These are phyloP conservation scores for Stictonetta naevosa DNA, from an alignment of 2,113 vertebrate genomes.

Conservation along the genomic window DNA sequence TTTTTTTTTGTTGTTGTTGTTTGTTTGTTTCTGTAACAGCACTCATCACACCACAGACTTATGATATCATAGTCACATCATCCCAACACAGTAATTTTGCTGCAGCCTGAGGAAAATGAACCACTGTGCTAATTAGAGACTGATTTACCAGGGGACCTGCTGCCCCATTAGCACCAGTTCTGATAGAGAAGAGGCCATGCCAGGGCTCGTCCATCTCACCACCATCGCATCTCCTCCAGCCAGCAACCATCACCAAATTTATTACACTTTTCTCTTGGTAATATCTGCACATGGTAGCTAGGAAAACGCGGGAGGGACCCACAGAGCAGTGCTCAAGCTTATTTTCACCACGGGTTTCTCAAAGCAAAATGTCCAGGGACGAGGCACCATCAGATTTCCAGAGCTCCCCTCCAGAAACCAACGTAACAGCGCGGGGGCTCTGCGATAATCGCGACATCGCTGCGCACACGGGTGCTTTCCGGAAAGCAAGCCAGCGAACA, in stretches of 20 bases:
- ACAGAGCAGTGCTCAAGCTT: background rate
- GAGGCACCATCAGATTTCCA: background rate
- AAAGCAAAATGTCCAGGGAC: background rate
- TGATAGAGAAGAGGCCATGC: background rate
- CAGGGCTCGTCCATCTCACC: background rate
- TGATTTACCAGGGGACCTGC: background rate
- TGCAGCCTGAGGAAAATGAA: background rate
- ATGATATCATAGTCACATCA: conserved; percentile 32
- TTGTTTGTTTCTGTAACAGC: background rate
- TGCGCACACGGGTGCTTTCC: background rate
- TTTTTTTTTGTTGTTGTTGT: background rate
- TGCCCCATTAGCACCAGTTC: background rate
- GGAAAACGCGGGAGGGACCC: background rate
- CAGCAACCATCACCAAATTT: background rate
- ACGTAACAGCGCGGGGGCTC: fast-evolving
- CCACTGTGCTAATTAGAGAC: background rate
- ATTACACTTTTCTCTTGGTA: background rate
- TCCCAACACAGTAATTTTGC: background rate
- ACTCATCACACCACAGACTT: background rate
- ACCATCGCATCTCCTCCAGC: background rate
- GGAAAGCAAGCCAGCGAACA: background rate
- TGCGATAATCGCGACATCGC: background rate
- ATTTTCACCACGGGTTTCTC: background rate
- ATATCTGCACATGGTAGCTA: background rate
- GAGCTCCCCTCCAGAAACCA: background rate